These are phyloP conservation scores for Phengaris alcon DNA, from an alignment of 2,888 invertebrate genomes.

Conservation along the genomic window DNA sequence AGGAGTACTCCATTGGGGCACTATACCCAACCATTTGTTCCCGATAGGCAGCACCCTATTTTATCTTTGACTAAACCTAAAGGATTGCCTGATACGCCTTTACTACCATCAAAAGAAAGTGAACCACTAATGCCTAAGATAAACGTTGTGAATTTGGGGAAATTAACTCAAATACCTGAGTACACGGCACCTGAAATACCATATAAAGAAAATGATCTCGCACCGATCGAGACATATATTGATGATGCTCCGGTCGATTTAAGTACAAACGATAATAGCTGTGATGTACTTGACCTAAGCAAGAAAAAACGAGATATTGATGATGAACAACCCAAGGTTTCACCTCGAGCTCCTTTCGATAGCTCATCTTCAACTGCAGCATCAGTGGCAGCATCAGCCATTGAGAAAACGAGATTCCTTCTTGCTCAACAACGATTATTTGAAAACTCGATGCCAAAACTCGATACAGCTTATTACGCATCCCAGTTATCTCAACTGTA, in stretches of 20 bases:
- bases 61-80: conserved; percentile 55
- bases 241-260: conserved; percentile 84
- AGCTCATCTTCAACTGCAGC: conserved; percentile 61
- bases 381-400: conserved; percentile 64
- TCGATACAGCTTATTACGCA: conserved; percentile 82
- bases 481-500: conserved; percentile 81
- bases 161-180: conserved; percentile 79
- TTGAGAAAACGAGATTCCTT: conserved; percentile 80
- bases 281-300: conserved; percentile 89
- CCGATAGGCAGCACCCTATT: conserved; percentile 72
- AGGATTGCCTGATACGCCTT: conserved; percentile 56
- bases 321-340: conserved; percentile 56
- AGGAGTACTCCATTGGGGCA: conserved; percentile 69
- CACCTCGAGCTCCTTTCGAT: conserved; percentile 71
- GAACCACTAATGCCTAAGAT: conserved; percentile 71
- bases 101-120: conserved; percentile 58
- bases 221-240: conserved; percentile 61
- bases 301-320: conserved; percentile 82
- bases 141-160: conserved; percentile 82
- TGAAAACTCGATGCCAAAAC: conserved; percentile 80
- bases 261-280: conserved; percentile 79
- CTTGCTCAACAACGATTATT: conserved; percentile 83
- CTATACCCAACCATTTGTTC: conserved; percentile 67
- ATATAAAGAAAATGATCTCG: conserved; percentile 56
- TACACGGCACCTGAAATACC: conserved; percentile 60